Percentiles rank a stretch among this genome's conserved stretches.
phyloP scores from a whole-genome alignment of 2,797 vertebrate genomes.

The Ctenochaetus hawaiiensis region DNA sequence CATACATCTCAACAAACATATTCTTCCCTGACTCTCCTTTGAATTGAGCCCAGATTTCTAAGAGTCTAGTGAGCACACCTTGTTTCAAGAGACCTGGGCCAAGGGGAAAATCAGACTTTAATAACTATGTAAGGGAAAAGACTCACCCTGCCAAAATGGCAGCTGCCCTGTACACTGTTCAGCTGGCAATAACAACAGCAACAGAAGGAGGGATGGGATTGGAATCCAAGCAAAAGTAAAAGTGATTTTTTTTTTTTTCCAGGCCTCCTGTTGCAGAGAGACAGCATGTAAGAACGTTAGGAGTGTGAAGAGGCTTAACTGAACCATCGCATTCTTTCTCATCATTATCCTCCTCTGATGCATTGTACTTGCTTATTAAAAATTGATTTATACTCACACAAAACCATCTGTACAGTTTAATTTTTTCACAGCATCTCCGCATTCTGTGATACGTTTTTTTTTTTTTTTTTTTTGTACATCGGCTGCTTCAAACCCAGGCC shows the following conservation, averaged over 20 bases:
- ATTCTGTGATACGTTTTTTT: not conserved
- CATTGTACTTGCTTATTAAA: constrained; percentile 4
- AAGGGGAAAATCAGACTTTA: constrained; percentile 65
- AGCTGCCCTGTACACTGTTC: constrained; percentile 66
- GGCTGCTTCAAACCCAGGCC: constrained; percentile 4
- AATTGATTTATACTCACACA: not conserved
- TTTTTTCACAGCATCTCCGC: not conserved
- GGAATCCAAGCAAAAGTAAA: constrained; percentile 61
- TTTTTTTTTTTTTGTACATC: not conserved
- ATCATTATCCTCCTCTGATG: constrained; percentile 46
- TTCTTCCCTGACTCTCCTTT: constrained; percentile 36
- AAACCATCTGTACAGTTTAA: constrained; percentile 9
- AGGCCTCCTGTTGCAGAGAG: constrained; percentile 64
- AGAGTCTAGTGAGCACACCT: constrained; percentile 64
- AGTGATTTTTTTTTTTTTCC: constrained; percentile 63
- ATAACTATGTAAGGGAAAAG: constrained; percentile 71
- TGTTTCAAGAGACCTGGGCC: constrained; percentile 55
- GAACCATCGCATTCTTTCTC: constrained; percentile 45
- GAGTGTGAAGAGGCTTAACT: constrained; percentile 57
- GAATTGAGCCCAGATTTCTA: constrained; percentile 57
- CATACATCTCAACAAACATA: constrained; percentile 36
- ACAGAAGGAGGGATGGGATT: constrained; percentile 58
- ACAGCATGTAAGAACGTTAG: constrained; percentile 60
- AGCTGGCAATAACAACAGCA: constrained; percentile 56
- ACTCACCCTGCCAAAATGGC: constrained; percentile 72